Evolutionary conservation across 2,888 invertebrate genomes (phyloP).

Genomic region (Agrochola lychnidis): DNA sequence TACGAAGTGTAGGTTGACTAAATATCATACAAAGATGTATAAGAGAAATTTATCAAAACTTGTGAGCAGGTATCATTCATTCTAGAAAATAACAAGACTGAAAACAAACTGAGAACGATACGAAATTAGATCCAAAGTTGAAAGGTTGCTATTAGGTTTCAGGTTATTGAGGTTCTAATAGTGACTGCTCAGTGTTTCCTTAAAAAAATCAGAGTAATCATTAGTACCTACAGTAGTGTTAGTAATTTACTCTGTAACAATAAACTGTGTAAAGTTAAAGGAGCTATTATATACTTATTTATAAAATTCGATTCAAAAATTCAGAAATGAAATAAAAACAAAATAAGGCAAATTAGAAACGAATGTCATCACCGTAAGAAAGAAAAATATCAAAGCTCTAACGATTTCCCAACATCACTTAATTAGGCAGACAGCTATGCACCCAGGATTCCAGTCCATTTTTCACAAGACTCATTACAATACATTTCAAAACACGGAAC

Average conservation of each 20-base stretch:
- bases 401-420: conserved; percentile 22
- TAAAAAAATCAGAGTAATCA: too few relatives aligned
- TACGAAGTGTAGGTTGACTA: conserved; percentile 8
- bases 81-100: too few relatives aligned
- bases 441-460: conserved; percentile 34
- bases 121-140: too few relatives aligned
- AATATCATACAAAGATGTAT: conserved; percentile 17
- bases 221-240: too few relatives aligned
- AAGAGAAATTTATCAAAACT: not conserved
- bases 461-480: conserved; percentile 51
- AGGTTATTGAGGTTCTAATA: too few relatives aligned
- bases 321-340: not conserved
- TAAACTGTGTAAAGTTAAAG: too few relatives aligned
- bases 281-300: too few relatives aligned
- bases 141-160: too few relatives aligned
- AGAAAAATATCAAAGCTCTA: conserved; percentile 27
- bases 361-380: not conserved
- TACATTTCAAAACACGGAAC: conserved; percentile 51
- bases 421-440: conserved; percentile 27
- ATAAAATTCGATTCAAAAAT: too few relatives aligned
- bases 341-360: not conserved
- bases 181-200: too few relatives aligned
- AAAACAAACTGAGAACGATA: too few relatives aligned
- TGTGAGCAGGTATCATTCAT: not conserved
- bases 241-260: too few relatives aligned